Base-by-base conservation (phyloP, 2,797 vertebrate species). In the Phrynocephalus guinanensis region DNA sequence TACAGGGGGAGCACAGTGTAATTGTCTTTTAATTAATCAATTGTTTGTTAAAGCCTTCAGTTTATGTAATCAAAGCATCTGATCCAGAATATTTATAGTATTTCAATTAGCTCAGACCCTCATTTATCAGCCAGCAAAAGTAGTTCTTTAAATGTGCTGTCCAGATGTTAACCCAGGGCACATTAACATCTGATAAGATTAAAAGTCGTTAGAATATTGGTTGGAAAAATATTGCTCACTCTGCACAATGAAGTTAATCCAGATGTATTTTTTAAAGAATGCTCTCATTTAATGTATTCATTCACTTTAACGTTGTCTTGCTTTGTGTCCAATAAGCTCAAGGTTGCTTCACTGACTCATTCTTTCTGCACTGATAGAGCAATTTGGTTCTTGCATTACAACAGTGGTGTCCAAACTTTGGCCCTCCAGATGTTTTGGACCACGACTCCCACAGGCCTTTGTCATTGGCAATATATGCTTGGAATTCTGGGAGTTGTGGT, bases 81-180 rank as follows among this genome's bases (percentile, higher is more conserved):
- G 66, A 81, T 5, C 30, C 44, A 88, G 90, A 92, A 7, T 89
- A 92, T 78, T 90, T 86, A 92, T 16, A 50, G 33, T 63, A 92
- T 88, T 88, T 77, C 56, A 82, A 91, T 79, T 72, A 86, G 75
- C 56, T 24, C 79, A 88, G 88, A 68, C 79, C 81, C 82, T 71
- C 80, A 30, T 6, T 66, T 87, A 0, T 52, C 0, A 56, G 71
- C 26, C 60, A 75, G 24, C 0, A 10, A 44, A 88, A 9, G 87
- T 84, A 50, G 81, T 2, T 71, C 9, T 79, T 52, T 20, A 22
- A 78, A 87, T 87, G 44, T 83, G 81, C 63, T 87, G 44, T 56
- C 90, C 67, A 89, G 90, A 91, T 1, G 44, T 86, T 88, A 91
- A 85, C 84, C 28, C 16, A 92, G 75, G 72, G 33, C 87, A 89